Evolutionary conservation across 2,888 invertebrate species (phyloP), one percentile per base, ranked within the genome.

Genomic region (Cataglyphis albicans): DNA sequence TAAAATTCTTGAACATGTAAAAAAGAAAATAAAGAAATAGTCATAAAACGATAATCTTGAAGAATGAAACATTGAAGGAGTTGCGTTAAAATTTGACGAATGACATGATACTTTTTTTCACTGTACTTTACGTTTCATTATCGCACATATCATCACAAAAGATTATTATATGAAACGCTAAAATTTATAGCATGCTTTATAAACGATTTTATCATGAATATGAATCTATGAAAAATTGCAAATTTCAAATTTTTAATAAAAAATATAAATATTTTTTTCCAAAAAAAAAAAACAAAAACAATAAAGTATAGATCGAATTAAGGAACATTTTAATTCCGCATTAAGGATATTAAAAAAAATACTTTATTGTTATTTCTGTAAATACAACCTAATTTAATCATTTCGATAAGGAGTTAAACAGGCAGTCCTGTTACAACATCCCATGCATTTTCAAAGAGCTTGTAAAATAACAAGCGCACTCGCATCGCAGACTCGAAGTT

Each of bases 71-170:
- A 15, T 35, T 44, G 18, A 25, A 35, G 35, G 44, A 70, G 59
- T 44, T 7, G 18, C 10, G 9, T 44, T 72, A 78, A 70, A 35
- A 12, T 59, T 59, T 72, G 78, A 61, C 44, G 72, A 80, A 72
- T 35, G 70, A 70, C 68, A 57, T 68, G 68, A 78, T 78, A 78
- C n/a, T n/a, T 48, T 52, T 52, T 61, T 59, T 48, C 59, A 21
- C 29, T 59, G 67, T 41, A 55, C 41, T 32, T 55, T 67, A n/a
- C 67, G n/a, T 70, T 70, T 70, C 32, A 67, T 4, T 48, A 48
- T 67, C 41, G 59, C 44, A 59, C 57, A 18, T 78, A 70, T 70
- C 59, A 70, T 78, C 12, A 12, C 70, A 21, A 78, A 44, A 44
- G 25, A 44, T 78, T 44, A 59, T 44, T 78, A 32, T 32, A 32